Evolutionary conservation across 2,113 vertebrate genomes (phyloP), one percentile per base, ranked within the genome.

Genomic region (Stercorarius parasiticus): DNA sequence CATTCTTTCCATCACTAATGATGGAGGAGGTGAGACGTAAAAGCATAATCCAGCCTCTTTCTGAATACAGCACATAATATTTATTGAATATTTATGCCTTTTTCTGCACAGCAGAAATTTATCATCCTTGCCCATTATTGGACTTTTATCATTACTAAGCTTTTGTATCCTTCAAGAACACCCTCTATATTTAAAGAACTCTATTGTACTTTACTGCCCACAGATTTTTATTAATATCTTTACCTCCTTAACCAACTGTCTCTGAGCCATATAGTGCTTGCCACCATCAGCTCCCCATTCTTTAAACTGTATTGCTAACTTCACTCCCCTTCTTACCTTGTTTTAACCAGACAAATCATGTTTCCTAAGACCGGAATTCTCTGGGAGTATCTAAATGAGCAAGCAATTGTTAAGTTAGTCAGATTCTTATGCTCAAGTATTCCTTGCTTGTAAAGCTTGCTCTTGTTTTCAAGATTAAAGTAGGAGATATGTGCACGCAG

Each of bases 221-320:
- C 91, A 88, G 67, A 73, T 88, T 96, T 93, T 92, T 97, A 97
- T 95, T 96, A 95, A 86, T 96, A 95, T 81, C 88, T 91, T 88
- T 95, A 83, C 76, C 72, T 91, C 45, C 69, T 58, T 83, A 95
- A 66, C 62, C 71, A 77, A 70, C 59, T 52, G 43, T 42, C 76
- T 91, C 42, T 45, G 90, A 95, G 80, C 45, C 73, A 86, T 9
- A 9, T 18, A 83, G 36, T 34, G 29, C 83, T 88, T 93, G 67
- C 64, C 53, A 93, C 83, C 67, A 92, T 53, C 49, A 88, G 71
- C 74, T 92, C 50, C 43, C 36, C 53, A 77, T 88, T 82, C 85
- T 87, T 88, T 73, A 79, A 94, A 79, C 4, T n/a, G 36, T 26
- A 88, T 11, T 92, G 40, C 66, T 85, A 78, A 86, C 47, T 81